These are phyloP conservation scores for Ellobium chinense DNA, from an alignment of 2,888 invertebrate genomes.

Conservation along the genomic window DNA sequence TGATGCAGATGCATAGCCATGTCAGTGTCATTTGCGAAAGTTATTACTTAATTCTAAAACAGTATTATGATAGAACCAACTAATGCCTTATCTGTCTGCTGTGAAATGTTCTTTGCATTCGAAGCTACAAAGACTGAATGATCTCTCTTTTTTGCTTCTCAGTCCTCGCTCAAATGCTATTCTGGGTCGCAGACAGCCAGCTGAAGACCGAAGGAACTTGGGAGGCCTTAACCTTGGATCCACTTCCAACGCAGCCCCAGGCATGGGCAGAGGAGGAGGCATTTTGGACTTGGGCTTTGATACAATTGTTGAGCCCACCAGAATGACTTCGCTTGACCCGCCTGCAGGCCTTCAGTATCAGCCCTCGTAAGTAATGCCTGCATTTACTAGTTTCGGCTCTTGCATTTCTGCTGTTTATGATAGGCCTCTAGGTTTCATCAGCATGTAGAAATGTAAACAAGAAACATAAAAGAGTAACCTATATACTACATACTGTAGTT, in stretches of 20 bases:
- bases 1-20: too few species aligned
- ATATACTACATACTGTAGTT: too few species aligned
- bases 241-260: background rate
- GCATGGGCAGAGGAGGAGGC: conserved; percentile 24
- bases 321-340: conserved; percentile 48
- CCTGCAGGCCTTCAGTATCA: conserved; percentile 66
- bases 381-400: background rate
- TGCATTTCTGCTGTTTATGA: background rate
- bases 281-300: conserved; percentile 67
- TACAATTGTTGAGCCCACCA: conserved; percentile 57
- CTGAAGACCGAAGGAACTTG: conserved; percentile 40
- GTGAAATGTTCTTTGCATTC: too few species aligned
- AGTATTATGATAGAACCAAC: too few species aligned
- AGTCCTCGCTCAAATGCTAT: conserved; percentile 52
- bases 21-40: too few species aligned
- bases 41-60: too few species aligned
- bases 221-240: conserved; percentile 11
- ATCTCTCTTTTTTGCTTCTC: too few species aligned
- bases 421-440: too few species aligned
- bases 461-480: too few species aligned
- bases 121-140: too few species aligned
- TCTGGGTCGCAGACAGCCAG: conserved; percentile 55
- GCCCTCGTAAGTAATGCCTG: conserved; percentile 64
- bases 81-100: too few species aligned
- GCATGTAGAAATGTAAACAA: too few species aligned